phyloP scores from a whole-genome alignment of 92 coral and sea anemone genomes.

The Parazoanthus swiftii region DNA sequence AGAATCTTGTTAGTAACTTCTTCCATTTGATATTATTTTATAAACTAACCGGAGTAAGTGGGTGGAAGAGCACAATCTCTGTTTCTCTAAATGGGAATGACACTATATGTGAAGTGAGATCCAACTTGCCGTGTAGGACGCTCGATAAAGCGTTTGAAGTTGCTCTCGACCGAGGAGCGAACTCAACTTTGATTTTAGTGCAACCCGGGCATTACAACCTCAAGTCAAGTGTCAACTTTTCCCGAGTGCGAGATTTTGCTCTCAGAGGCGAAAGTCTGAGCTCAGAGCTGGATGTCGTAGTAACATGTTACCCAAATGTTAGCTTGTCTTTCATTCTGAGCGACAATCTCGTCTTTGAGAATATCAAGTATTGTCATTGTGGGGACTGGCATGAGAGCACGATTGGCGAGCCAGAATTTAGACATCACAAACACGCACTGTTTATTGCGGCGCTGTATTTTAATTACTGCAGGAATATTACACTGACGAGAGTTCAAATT shows the following conservation, averaged over 20 bases:
- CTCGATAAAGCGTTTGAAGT: constrained; percentile 52
- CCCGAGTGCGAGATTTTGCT: constrained; percentile 50
- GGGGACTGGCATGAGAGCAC: constrained; percentile 51
- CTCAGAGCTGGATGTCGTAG: constrained; percentile 43
- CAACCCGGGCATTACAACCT: constrained; percentile 56
- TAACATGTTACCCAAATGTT: constrained; percentile 44
- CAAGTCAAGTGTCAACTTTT: constrained; percentile 42
- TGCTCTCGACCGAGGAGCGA: constrained; percentile 34
- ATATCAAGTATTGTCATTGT: constrained; percentile 38
- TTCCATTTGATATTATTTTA: background rate
- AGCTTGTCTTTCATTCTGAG: constrained; percentile 53
- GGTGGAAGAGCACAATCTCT: constrained; percentile 36
- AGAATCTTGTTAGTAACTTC: background rate
- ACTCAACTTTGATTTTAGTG: constrained; percentile 58
- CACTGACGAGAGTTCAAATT: constrained; percentile 44
- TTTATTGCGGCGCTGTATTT: constrained; percentile 73
- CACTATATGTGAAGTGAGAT: constrained; percentile 40
- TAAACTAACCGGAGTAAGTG: background rate
- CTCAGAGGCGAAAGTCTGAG: constrained; percentile 45
- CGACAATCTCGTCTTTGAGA: constrained; percentile 41
- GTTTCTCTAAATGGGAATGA: constrained; percentile 56
- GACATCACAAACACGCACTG: constrained; percentile 46
- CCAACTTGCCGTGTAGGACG: constrained; percentile 41
- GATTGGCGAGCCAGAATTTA: constrained; percentile 35
- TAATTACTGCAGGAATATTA: constrained; percentile 73